These are phyloP conservation scores for Chloropsis cyanopogon DNA, from an alignment of 2,113 vertebrate genomes.

Conservation along the genomic window DNA sequence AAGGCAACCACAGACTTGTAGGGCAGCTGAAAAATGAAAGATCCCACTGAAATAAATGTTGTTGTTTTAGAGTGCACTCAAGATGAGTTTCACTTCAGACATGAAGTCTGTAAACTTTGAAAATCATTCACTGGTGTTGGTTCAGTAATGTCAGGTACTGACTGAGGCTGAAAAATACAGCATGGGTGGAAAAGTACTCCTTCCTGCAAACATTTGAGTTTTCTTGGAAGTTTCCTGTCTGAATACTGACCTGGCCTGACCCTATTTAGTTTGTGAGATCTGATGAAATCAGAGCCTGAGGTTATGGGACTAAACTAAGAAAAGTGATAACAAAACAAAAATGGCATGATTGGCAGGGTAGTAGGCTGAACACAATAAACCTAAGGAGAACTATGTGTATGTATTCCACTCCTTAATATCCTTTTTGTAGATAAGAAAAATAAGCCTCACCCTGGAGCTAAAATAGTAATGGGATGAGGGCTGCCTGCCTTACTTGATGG, in stretches of 20 bases:
- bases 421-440: slow-evolving; percentile 69
- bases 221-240: slow-evolving; percentile 36
- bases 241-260: slow-evolving; percentile 37
- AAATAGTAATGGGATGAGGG: slow-evolving; percentile 64
- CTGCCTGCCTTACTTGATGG: slow-evolving; percentile 49
- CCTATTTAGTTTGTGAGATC: slow-evolving; percentile 35
- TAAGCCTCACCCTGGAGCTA: slow-evolving; percentile 62
- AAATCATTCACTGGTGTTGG: not conserved
- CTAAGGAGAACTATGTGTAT: slow-evolving; percentile 32
- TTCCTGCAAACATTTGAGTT: not conserved
- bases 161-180: not conserved
- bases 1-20: not conserved
- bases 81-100: not conserved
- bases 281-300: slow-evolving; percentile 52
- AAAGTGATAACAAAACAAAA: slow-evolving; percentile 66
- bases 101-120: not conserved
- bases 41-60: not conserved
- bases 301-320: slow-evolving; percentile 48
- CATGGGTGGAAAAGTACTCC: not conserved
- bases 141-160: not conserved
- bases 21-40: not conserved
- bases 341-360: slow-evolving; percentile 52
- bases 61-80: not conserved
- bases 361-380: slow-evolving; percentile 51
- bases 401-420: slow-evolving; percentile 61